Evolutionary conservation across 2,113 vertebrate genomes (phyloP).

Genomic region (Prionailurus viverrinus): DNA sequence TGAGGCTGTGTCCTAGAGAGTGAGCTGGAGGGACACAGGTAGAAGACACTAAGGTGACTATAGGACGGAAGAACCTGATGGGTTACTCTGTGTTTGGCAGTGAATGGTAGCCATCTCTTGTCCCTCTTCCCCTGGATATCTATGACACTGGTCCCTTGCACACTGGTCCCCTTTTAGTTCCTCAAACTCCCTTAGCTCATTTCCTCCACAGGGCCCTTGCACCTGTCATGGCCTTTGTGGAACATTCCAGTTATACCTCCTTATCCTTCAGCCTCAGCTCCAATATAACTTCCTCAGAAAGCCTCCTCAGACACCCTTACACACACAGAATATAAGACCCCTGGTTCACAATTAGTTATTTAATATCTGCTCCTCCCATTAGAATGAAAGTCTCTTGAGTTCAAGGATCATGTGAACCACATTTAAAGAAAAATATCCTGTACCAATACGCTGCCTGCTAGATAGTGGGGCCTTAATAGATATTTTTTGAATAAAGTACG

Average conservation of each 20-base stretch:
- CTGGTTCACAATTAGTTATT: not conserved
- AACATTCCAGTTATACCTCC: not conserved
- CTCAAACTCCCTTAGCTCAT: not conserved
- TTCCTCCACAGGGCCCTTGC: not conserved
- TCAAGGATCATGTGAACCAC: not conserved
- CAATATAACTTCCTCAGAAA: not conserved
- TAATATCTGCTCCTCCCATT: not conserved
- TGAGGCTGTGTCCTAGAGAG: not conserved
- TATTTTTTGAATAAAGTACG: not conserved
- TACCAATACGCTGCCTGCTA: not conserved
- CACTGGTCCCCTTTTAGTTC: not conserved
- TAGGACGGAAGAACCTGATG: not conserved
- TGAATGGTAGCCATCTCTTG: not conserved
- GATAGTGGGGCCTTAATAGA: not conserved
- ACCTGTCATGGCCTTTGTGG: not conserved
- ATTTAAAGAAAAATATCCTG: not conserved
- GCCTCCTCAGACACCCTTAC: not conserved
- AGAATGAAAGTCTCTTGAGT: not conserved
- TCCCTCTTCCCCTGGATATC: not conserved
- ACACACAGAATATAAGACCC: not conserved
- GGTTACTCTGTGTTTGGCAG: not conserved
- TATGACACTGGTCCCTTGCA: not conserved
- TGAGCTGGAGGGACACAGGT: not conserved
- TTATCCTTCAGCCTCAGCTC: not conserved
- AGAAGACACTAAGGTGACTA: not conserved